phyloP scores from a whole-genome alignment of 2,888 invertebrate species.

The Drosophila engyochracea region DNA sequence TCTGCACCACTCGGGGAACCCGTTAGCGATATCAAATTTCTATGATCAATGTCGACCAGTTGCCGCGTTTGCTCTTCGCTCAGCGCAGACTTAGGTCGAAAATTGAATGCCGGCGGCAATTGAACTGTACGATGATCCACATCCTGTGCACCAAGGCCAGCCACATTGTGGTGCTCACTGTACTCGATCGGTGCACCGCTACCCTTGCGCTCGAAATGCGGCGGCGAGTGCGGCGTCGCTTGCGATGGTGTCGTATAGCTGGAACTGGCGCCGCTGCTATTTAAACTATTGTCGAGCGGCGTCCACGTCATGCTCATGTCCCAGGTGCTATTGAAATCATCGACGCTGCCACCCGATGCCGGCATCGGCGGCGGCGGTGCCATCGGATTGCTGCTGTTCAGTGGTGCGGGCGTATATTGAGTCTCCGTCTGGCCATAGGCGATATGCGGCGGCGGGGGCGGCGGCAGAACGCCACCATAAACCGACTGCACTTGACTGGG shows the following conservation, averaged over 20 bases:
- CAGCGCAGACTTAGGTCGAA: constrained; percentile 73
- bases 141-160: constrained; percentile 85
- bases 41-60: constrained; percentile 92
- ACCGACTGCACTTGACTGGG: constrained; percentile 47
- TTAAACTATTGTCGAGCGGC: constrained; percentile 81
- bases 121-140: constrained; percentile 88
- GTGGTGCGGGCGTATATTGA: constrained; percentile 72
- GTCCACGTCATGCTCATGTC: constrained; percentile 86
- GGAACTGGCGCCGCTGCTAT: constrained; percentile 82
- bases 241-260: constrained; percentile 53
- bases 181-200: constrained; percentile 87
- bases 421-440: constrained; percentile 73
- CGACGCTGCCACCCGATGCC: constrained; percentile 34
- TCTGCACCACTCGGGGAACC: constrained; percentile 87
- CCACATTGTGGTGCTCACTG: constrained; percentile 86
- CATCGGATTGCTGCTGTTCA: constrained; percentile 47
- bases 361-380: constrained; percentile 73
- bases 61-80: constrained; percentile 84
- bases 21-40: constrained; percentile 93
- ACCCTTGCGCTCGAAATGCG: constrained; percentile 88
- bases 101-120: constrained; percentile 85
- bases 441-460: constrained; percentile 78
- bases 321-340: constrained; percentile 85
- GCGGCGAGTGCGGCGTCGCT: constrained; percentile 89
- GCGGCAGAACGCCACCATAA: constrained; percentile 68